Evolutionary conservation across 2,888 invertebrate species (phyloP), one percentile per base, ranked within the genome.

Genomic region (Dasypogon diadema): DNA sequence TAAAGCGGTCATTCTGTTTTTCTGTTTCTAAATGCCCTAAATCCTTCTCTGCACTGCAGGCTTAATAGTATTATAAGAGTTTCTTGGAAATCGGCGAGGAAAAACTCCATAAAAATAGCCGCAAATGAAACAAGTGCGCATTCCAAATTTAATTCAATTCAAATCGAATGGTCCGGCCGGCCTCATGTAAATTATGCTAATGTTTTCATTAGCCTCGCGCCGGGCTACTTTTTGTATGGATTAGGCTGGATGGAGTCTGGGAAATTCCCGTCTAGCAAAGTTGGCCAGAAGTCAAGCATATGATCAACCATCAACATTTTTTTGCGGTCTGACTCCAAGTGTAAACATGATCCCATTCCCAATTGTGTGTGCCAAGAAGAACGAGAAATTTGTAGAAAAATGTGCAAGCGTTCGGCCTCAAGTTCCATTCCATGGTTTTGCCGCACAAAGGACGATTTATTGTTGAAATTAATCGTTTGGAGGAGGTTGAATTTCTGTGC

Each of bases 141-240:
- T 42, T 42, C 42, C n/a, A 42, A 3, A 42, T 42, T 42, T n/a
- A 12, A 42, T 42, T 12, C 42, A 42, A 42, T 12, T 42, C 42
- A 12, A 12, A 12, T 8, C 42, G 2, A n/a, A 12, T 42, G 12
- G 12, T 4, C 14, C 60, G 60, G 60, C 60, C 37, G 60, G 60
- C 12, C 21, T 34, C 37, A 21, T 60, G 60, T 60, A 60, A 60
- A 60, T 60, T 60, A 60, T 60, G 60, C 37, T 37, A 60, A 60
- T 60, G 60, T 60, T 34, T 60, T 60, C 60, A 60, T 60, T 60
- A 37, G 58, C 34, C 18, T 6, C 60, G 37, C 37, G 60, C 60
- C 60, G 22, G 37, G 60, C 60, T 37, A 60, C 60, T 60, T 18
- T n/a, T 34, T 37, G 37, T 42, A 42, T 12, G 2, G n/a, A 6